Conservation (phyloP, 2,888 invertebrate species). For the Chrysolina haemoptera region DNA sequence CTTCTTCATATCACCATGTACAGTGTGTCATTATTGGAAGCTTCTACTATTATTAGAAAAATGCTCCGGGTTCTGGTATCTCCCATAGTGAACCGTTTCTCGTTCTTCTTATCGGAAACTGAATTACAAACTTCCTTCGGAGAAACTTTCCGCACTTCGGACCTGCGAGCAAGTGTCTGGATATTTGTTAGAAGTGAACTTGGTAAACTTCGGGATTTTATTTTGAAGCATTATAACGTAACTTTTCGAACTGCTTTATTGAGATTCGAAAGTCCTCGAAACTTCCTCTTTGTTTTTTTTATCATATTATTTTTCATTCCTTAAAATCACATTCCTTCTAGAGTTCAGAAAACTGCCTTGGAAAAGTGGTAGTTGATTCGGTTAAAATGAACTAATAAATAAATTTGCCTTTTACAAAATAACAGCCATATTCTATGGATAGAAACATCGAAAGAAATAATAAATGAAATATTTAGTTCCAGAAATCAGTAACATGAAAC, state of each 20-base stretch:
- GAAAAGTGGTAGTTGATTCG: no score
- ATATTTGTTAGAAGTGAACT: background rate
- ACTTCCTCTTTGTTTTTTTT: background rate
- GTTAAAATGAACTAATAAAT: no score
- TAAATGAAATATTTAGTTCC: no score
- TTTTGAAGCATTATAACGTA: background rate
- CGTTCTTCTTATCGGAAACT: background rate
- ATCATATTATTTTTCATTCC: background rate
- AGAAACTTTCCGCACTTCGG: background rate
- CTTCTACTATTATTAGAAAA: no score
- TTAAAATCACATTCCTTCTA: no score
- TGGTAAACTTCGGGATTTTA: background rate
- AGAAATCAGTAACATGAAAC: no score
- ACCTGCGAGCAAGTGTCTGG: conserved; percentile 7
- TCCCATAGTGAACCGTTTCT: background rate
- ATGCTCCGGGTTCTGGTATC: background rate
- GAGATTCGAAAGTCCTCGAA: background rate
- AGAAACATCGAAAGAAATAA: no score
- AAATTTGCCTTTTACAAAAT: no score
- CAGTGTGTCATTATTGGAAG: no score
- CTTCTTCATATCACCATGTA: no score
- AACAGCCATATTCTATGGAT: no score
- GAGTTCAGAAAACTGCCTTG: no score
- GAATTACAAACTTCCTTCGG: conserved; percentile 1
- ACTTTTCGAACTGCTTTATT: background rate